Evolutionary conservation across 2,888 invertebrate genomes (phyloP), one percentile per base, ranked within the genome.

Genomic region (Barypeithes pellucidus): DNA sequence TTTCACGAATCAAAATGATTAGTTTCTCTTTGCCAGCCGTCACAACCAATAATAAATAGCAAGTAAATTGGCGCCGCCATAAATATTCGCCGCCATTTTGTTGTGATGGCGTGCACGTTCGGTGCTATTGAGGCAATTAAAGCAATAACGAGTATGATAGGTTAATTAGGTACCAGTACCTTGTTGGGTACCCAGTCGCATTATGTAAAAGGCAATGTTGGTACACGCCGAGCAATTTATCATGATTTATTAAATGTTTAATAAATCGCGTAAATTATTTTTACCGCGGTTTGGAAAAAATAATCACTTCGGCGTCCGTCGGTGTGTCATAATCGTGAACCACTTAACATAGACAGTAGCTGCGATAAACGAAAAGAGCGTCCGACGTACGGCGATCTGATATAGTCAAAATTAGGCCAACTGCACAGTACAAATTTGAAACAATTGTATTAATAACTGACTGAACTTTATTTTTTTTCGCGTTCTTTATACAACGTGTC

Each of bases 131-230:
- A 65, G 39, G 70, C 74, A 74, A 74, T 74, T 70, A 74, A 74
- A 52, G 66, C 70, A 70, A 67, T 70, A 66, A 70, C 70, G 67
- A 74, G 66, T 70, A 67, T 62, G 74, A 74, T 74, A 74, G 70
- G 74, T 74, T 74, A 74, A 74, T 74, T 70, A 74, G 72, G 67
- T 72, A 72, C 72, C 72, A 67, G 72, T 47, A 72, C 72, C 72
- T 67, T 52, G 66, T 24, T 52, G 52, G 39, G 72, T 72, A 67
- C 66, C 72, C 47, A 52, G 45, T 16, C 45, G 67, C 29, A 60
- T 72, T 72, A 72, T 67, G 62, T 72, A 72, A 72, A 72, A 72
- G 72, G 67, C 43, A 72, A 62, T 61, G 61, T 66, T 61, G 60
- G 61, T 66, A 72, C 57, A 47, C 66, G 67, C 39, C 61, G 29